Percentiles rank a stretch among this genome's conserved stretches.
Conservation (phyloP, 2,113 vertebrate genomes). For the Abramis brama region DNA sequence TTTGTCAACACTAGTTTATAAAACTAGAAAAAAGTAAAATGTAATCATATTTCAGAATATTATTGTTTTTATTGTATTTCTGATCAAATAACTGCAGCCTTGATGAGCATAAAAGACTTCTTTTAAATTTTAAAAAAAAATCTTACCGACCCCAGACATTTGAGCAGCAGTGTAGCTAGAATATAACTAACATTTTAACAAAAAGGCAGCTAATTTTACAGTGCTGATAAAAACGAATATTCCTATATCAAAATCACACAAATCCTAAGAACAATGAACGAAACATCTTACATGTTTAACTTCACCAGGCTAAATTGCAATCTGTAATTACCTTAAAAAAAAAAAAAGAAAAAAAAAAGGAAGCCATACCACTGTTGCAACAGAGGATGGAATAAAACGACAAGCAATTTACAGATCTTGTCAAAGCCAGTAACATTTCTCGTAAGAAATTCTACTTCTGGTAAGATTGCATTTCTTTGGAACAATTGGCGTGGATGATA, state of each 20-base stretch:
- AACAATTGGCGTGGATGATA: conserved; percentile 1
- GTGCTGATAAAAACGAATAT: neutral
- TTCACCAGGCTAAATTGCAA: conserved; percentile 53
- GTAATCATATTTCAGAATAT: neutral
- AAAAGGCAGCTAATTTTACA: neutral
- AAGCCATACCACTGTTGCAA: conserved; percentile 53
- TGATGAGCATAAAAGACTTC: neutral
- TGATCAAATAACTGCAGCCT: neutral
- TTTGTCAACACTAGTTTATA: neutral
- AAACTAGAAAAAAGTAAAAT: neutral
- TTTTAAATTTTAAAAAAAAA: neutral
- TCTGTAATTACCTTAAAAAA: conserved; percentile 49
- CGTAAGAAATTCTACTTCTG: conserved; percentile 32
- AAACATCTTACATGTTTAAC: neutral
- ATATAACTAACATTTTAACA: neutral
- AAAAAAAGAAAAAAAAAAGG: conserved; percentile 46
- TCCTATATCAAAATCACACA: neutral
- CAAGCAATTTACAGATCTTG: conserved; percentile 58
- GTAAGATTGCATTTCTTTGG: conserved; percentile 52
- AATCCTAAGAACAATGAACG: neutral
- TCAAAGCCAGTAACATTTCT: conserved; percentile 60
- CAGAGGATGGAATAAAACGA: conserved; percentile 40
- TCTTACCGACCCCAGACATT: neutral
- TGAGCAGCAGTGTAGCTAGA: neutral
- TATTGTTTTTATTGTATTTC: neutral